Base-by-base conservation (phyloP, 2,113 vertebrate species). In the Actinemys pallida region DNA sequence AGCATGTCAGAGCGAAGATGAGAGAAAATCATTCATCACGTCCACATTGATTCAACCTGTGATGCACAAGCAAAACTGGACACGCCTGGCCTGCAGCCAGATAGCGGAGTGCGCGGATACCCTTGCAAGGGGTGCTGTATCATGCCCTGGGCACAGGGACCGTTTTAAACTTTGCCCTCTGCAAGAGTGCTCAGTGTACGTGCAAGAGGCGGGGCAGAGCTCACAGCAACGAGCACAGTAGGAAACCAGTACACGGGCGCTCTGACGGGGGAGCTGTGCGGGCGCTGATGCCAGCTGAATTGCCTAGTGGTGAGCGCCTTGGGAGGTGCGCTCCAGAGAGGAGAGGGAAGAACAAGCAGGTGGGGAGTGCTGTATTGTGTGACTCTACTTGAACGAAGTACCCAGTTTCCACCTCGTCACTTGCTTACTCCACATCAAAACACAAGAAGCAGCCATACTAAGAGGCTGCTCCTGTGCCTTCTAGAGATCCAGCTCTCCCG, bases 231-330 rank as follows among this genome's bases (percentile, higher is more conserved):
- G 35, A 16, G 35, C 35, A n/a, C 31, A 69, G 62, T n/a, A 69
- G 6, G 10, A 72, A 72, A 16, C 9, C 5, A 39, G 16, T 19
- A 39, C 2, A 4, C n/a, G 17, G n/a, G n/a, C 0, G 16, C 31
- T 69, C 8, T 19, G 65, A 10, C 14, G 19, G 8, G 35, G 59
- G 53, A 53, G 52, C 52, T 53, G 17, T 53, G 52, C 17, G 52
- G 52, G 5, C 17, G 7, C 52, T 53, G 52, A 53, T 19, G 6
- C 53, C 53, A 8, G 53, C 53, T 54, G 20, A 54, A 54, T 20
- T 9, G 53, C 53, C 8, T 22, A 20, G 53, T 29, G 31, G 57
- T 27, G 57, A 25, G 12, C 20, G 13, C 27, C 31, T 6, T 35
- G 31, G 59, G 29, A 16, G 7, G 35, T 10, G 16, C 8, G 17